These are phyloP conservation scores for Lymantria dispar DNA, from an alignment of 2,888 invertebrate species.

Conservation along the genomic window DNA sequence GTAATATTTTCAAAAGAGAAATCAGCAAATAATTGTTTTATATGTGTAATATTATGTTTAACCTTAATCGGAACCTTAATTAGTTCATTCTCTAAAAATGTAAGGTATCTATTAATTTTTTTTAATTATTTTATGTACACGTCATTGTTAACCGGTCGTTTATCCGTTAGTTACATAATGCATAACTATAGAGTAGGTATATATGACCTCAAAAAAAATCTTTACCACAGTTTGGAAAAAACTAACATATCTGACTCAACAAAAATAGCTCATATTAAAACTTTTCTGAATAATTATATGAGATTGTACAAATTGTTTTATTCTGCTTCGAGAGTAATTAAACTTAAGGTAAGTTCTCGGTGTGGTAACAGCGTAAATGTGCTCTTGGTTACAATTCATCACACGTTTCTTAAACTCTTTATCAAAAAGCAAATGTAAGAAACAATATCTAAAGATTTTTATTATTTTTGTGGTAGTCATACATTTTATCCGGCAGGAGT, in stretches of 20 bases:
- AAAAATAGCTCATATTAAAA: neutral
- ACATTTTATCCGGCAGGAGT: too few relatives aligned
- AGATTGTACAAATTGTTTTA: neutral
- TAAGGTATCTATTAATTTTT: neutral
- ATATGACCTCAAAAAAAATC: neutral
- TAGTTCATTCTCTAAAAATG: neutral
- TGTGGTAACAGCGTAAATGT: too few relatives aligned
- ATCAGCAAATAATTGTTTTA: neutral
- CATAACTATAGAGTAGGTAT: neutral
- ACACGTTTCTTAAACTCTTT: too few relatives aligned
- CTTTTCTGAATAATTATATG: neutral
- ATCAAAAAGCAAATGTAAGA: too few relatives aligned
- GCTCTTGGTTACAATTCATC: too few relatives aligned
- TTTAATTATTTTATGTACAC: neutral
- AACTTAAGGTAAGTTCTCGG: too few relatives aligned
- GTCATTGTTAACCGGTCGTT: neutral
- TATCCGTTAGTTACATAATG: neutral
- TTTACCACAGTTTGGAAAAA: neutral
- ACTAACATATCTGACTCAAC: neutral
- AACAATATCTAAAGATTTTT: too few relatives aligned
- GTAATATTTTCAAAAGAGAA: neutral
- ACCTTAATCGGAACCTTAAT: neutral
- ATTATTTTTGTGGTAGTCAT: too few relatives aligned
- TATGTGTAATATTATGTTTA: neutral
- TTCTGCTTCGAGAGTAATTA: neutral